Base-by-base conservation (phyloP, 1,140 invertebrate species). In the Eufriesea mexicana region DNA sequence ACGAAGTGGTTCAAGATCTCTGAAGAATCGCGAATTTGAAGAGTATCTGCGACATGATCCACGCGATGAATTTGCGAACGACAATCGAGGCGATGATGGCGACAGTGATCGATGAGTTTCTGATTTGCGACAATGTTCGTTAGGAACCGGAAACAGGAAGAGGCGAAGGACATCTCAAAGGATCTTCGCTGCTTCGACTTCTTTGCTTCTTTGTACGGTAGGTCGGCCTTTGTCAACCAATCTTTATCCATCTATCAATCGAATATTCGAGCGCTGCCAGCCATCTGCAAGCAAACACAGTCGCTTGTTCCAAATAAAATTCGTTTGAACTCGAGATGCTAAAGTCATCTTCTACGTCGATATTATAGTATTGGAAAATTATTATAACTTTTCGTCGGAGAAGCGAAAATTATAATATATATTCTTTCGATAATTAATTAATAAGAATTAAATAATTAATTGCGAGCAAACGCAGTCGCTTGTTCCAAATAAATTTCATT, bases 211-310 rank as follows among this genome's bases (percentile, higher is more conserved):
- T 84, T 59, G 75, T 88, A 71, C 83, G 86, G 79, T 87, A 70
- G 42, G 62, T 83, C 68, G 55, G 77, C 68, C 87, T 70, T 61
- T 81, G 79, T 97, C 96, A 97, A 95, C 96, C 97, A 92, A 98
- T 97, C 95, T 98, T 98, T 92, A 99, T 97, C 98, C 98, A 99
- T 89, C 98, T 96, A 94, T 99, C 98, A 92, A 99, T 99, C 66
- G 98, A 99, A 92, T 98, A 99, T 93, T 98, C 98, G 89, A 99
- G 93, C 70, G 98, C 98, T 79, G 98, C 97, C 90, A 99, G 95
- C 98, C 98, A 99, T 92, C 98, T 99, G 94, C 51, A 96, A 96
- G 90, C 80, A 88, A 57, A 9, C 45, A 4, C 14, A n/a, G 8
- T 28, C 18, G n/a, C n/a, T 18, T 25, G 2, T 25, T 68, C 42